These are phyloP conservation scores for Trinectes maculatus DNA, from an alignment of 2,113 vertebrate genomes.

Conservation along the genomic window DNA sequence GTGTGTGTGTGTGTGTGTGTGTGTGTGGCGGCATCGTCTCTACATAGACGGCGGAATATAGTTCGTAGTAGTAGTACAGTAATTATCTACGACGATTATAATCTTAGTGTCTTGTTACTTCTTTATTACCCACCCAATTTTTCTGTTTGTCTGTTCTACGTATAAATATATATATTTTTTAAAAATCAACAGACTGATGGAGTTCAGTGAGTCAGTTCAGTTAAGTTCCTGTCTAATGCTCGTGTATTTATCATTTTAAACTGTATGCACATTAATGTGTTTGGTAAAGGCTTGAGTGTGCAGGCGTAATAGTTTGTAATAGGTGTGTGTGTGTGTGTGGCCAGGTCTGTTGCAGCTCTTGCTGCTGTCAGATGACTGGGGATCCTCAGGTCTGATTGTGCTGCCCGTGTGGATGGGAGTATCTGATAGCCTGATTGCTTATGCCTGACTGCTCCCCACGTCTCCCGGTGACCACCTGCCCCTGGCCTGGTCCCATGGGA, in stretches of 20 bases:
- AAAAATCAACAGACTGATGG: not conserved
- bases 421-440: constrained; percentile 77
- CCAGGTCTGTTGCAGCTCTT: constrained; percentile 36
- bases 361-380: constrained; percentile 63
- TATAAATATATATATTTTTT: too few species aligned
- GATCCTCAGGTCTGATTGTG: constrained; percentile 68
- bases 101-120: too few species aligned
- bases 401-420: constrained; percentile 65
- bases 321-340: constrained; percentile 30
- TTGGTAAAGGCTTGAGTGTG: constrained; percentile 20
- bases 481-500: constrained; percentile 49
- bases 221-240: constrained; percentile 14
- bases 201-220: constrained; percentile 20
- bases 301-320: constrained; percentile 16
- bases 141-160: too few species aligned
- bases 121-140: too few species aligned
- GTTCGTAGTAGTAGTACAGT: too few species aligned
- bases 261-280: constrained; percentile 33
- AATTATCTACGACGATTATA: too few species aligned
- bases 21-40: too few species aligned
- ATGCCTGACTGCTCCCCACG: constrained; percentile 72
- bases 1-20: too few species aligned
- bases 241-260: constrained; percentile 22
- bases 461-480: constrained; percentile 80
- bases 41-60: too few species aligned